Percentiles rank a stretch among this genome's conserved stretches.
phyloP scores from a whole-genome alignment of 1,140 invertebrate species.

The Cataglyphis hispanica region DNA sequence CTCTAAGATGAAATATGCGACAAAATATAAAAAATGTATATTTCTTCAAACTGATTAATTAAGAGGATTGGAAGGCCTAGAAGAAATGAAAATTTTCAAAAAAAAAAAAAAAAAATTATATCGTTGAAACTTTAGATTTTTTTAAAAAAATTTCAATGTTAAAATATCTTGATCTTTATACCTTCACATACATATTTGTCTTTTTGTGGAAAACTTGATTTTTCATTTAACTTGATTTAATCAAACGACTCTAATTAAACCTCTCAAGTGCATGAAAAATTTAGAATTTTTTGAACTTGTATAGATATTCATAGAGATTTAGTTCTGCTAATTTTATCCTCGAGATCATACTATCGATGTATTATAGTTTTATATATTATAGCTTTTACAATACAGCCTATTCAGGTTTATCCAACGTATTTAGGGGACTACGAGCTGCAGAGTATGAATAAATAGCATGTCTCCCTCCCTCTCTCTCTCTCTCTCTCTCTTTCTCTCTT shows the following conservation, averaged over 20 bases:
- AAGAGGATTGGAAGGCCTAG: neutral
- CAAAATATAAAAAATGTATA: neutral
- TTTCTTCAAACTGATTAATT: neutral
- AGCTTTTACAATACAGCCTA: constrained; percentile 45
- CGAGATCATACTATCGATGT: constrained; percentile 9
- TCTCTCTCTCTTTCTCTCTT: neutral
- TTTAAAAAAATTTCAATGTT: neutral
- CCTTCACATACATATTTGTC: neutral
- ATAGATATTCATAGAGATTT: neutral
- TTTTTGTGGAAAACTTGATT: neutral
- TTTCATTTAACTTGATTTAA: neutral
- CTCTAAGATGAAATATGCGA: neutral
- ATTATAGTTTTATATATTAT: constrained; percentile 36
- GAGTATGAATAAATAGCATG: constrained; percentile 62
- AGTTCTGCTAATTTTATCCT: neutral
- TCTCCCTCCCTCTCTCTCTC: neutral
- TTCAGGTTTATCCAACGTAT: constrained; percentile 53
- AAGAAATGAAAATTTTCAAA: neutral
- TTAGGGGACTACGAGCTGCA: constrained; percentile 49
- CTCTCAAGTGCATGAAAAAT: neutral
- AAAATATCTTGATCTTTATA: neutral
- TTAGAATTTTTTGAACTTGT: neutral
- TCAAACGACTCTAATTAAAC: too few relatives aligned
- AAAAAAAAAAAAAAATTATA: neutral
- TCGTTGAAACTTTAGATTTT: neutral